These are phyloP conservation scores for Eulemur macaco DNA, from an alignment of 2,113 vertebrate genomes.

Conservation along the genomic window DNA sequence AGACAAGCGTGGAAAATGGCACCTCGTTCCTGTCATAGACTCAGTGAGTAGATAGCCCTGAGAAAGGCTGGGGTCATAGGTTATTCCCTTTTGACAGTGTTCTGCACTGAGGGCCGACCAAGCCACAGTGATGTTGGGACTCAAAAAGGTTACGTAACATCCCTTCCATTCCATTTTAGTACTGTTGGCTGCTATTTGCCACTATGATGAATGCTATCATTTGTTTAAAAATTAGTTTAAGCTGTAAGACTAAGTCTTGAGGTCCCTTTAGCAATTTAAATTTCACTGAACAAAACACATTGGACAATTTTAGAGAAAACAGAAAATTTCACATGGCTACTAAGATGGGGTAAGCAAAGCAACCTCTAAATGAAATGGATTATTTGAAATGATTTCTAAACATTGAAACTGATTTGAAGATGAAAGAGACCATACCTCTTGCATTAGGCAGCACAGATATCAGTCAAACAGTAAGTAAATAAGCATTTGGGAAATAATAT, in stretches of 20 bases:
- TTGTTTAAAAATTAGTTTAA: constrained; percentile 46
- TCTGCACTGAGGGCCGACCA: background rate
- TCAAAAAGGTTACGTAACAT: background rate
- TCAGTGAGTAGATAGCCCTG: background rate
- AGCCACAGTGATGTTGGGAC: background rate
- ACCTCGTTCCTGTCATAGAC: constrained; percentile 57
- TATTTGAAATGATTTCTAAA: background rate
- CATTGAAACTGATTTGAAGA: background rate
- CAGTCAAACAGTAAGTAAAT: background rate
- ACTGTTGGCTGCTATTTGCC: background rate
- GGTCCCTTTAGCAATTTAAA: background rate
- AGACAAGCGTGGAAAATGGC: constrained; percentile 75
- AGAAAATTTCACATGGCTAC: background rate
- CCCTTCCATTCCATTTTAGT: background rate
- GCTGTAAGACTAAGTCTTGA: background rate
- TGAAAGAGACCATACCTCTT: background rate
- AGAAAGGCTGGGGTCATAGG: background rate
- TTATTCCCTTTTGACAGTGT: background rate
- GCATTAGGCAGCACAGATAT: background rate
- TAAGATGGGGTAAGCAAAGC: background rate
- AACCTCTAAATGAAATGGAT: background rate
- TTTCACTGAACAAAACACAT: background rate
- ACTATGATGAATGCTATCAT: constrained; percentile 37
- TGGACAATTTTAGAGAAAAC: background rate
- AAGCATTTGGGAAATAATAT: background rate